Percentiles rank a stretch among this genome's conserved stretches.
Conservation (phyloP, 23 tunicate species). For the Styela plicata region DNA sequence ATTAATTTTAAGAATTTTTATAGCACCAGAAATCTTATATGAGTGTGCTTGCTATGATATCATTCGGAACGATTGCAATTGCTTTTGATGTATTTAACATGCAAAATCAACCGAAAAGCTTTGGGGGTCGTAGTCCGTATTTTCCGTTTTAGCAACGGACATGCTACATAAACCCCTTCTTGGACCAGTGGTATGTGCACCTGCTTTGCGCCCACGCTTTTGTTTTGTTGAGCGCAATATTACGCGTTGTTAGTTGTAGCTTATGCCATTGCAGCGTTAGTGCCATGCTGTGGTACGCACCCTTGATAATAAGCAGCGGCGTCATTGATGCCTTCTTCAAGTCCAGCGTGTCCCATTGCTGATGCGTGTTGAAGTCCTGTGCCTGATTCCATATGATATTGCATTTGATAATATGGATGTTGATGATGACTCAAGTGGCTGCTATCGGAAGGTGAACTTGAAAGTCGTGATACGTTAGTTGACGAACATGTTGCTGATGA, state of each 20-base stretch:
- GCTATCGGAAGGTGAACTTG: conserved; percentile 43
- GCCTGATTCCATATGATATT: conserved; percentile 22
- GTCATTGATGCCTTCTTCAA: conserved; percentile 47
- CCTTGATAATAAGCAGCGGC: conserved; percentile 72
- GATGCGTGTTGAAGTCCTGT: conserved; percentile 30
- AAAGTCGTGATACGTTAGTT: conserved; percentile 39
- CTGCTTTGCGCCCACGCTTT: neutral
- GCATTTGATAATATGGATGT: conserved; percentile 37
- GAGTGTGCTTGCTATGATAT: no score
- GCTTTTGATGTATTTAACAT: no score
- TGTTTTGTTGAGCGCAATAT: neutral
- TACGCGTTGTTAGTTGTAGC: neutral
- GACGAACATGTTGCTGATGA: conserved; percentile 52
- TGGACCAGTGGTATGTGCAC: neutral
- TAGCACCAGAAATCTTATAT: no score
- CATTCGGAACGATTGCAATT: no score
- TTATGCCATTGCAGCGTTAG: conserved; percentile 35
- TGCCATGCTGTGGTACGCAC: conserved; percentile 81
- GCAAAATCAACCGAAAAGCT: no score
- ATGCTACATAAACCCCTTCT: no score
- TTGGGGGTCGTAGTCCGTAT: no score
- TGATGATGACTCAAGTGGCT: conserved; percentile 26
- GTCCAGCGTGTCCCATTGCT: conserved; percentile 4
- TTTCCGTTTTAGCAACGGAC: no score
- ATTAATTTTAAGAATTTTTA: no score